phyloP scores from a whole-genome alignment of 1,140 invertebrate species.

The Phymastichus coffea region DNA sequence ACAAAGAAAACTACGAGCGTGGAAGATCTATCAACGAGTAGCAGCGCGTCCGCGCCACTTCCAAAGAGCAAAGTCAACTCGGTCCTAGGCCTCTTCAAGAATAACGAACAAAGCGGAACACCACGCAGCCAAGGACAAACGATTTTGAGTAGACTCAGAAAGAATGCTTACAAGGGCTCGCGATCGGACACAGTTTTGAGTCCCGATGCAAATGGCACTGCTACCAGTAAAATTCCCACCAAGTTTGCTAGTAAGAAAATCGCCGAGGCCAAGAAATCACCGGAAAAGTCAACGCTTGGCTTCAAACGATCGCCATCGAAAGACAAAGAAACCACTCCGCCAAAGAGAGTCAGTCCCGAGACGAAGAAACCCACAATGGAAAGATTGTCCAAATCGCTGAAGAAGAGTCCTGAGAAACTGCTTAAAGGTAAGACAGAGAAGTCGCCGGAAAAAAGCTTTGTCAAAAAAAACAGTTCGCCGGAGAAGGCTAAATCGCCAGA shows the following conservation, averaged over 20 bases:
- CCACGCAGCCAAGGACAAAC: slow-evolving; percentile 27
- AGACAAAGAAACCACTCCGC: slow-evolving; percentile 22
- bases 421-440: slow-evolving; percentile 24
- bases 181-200: slow-evolving; percentile 34
- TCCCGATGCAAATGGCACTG: not conserved
- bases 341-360: slow-evolving; percentile 32
- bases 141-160: slow-evolving; percentile 45
- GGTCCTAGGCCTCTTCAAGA: slow-evolving; percentile 72
- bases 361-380: slow-evolving; percentile 29
- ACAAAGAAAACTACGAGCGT: slow-evolving; percentile 66
- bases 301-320: slow-evolving; percentile 30
- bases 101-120: slow-evolving; percentile 48
- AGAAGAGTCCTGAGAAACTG: slow-evolving; percentile 44
- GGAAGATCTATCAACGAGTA: slow-evolving; percentile 61
- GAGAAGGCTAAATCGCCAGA: slow-evolving; percentile 34
- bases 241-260: slow-evolving; percentile 35
- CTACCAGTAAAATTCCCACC: slow-evolving; percentile 48
- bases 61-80: slow-evolving; percentile 64
- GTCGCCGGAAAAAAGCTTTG: slow-evolving; percentile 19
- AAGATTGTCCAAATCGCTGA: slow-evolving; percentile 34
- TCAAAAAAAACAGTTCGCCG: slow-evolving; percentile 32
- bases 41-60: slow-evolving; percentile 27
- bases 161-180: slow-evolving; percentile 42
- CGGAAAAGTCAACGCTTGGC: slow-evolving; percentile 28
- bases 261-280: slow-evolving; percentile 33